These are phyloP conservation scores for Lepus townsendii DNA, from an alignment of 2,797 vertebrate genomes.

Conservation along the genomic window DNA sequence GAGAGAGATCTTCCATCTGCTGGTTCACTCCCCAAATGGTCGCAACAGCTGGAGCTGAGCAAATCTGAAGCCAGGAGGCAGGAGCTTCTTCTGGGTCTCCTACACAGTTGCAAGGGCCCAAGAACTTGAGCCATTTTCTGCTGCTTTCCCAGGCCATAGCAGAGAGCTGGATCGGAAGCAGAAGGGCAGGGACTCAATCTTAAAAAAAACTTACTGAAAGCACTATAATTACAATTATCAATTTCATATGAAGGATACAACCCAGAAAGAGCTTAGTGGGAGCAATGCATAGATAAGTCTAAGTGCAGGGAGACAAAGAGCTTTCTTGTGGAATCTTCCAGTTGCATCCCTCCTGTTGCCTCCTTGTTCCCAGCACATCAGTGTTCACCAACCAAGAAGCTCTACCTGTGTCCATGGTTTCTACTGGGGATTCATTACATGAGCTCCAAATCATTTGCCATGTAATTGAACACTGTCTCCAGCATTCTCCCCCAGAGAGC, in stretches of 20 bases:
- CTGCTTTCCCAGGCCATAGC: no score
- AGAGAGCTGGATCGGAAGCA: no score
- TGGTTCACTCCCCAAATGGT: no score
- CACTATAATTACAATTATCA: neutral
- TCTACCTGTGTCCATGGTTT: neutral
- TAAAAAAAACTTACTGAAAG: neutral
- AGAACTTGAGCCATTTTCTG: no score
- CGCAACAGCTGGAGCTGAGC: no score
- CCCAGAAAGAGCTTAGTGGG: neutral
- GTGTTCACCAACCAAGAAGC: neutral
- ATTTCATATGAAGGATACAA: constrained; percentile 37
- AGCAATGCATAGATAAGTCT: neutral
- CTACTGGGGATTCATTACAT: neutral
- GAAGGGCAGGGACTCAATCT: no score
- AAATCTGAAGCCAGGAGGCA: no score
- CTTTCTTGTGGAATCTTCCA: neutral
- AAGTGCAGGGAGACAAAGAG: neutral
- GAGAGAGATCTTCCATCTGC: no score
- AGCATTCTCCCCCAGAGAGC: neutral
- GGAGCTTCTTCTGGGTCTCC: no score
- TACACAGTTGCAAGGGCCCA: no score
- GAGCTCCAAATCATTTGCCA: neutral
- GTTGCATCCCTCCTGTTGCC: neutral
- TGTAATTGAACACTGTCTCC: neutral
- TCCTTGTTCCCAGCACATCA: neutral